These are phyloP conservation scores for Catocala sponsa DNA, from an alignment of 2,888 invertebrate species.

Conservation along the genomic window DNA sequence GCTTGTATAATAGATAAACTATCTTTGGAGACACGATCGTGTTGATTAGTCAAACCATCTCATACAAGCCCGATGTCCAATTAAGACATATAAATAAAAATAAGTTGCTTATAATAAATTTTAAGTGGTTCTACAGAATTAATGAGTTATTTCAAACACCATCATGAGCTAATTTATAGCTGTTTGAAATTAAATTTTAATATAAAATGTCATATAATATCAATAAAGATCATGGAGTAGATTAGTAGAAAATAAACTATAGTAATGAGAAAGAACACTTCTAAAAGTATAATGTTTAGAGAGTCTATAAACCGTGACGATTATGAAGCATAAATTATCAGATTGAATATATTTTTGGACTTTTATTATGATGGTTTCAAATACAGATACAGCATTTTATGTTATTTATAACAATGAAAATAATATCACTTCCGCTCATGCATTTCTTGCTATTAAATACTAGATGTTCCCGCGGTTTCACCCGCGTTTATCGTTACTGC, in stretches of 20 bases:
- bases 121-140: conserved; percentile 57
- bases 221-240: conserved; percentile 48
- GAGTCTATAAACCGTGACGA: conserved; percentile 42
- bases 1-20: conserved; percentile 81
- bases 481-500: too few relatives aligned
- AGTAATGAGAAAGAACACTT: conserved; percentile 39
- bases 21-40: conserved; percentile 77
- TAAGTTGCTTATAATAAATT: conserved; percentile 60
- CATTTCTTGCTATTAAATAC: background rate
- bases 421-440: conserved; percentile 6
- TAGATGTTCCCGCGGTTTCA: too few relatives aligned
- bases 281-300: conserved; percentile 23
- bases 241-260: conserved; percentile 48
- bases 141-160: conserved; percentile 59
- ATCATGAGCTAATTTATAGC: conserved; percentile 60
- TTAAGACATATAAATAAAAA: conserved; percentile 69
- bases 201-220: conserved; percentile 50
- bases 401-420: conserved; percentile 9
- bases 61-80: conserved; percentile 61
- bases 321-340: conserved; percentile 43
- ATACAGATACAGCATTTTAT: conserved; percentile 11
- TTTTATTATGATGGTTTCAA: conserved; percentile 18
- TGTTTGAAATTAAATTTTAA: conserved; percentile 50
- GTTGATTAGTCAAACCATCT: conserved; percentile 72
- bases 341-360: conserved; percentile 21